Evolutionary conservation across 2,113 vertebrate species (phyloP).

Genomic region (Rhineura floridana): DNA sequence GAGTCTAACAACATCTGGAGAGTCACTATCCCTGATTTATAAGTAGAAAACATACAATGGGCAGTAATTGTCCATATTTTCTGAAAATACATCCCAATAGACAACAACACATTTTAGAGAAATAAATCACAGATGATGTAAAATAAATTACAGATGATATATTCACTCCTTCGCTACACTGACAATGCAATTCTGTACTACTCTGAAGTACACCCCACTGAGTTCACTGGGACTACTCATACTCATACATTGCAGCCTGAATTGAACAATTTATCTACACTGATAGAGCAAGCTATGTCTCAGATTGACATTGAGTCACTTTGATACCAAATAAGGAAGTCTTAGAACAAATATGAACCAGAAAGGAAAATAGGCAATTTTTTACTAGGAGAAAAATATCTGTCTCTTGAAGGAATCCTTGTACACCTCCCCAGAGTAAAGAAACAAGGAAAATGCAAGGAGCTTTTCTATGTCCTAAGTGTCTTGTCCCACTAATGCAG

Average conservation of each 20-base stretch:
- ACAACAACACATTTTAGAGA: background rate
- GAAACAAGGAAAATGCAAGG: background rate
- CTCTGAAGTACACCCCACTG: no score
- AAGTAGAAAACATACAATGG: background rate
- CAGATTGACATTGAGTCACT: background rate
- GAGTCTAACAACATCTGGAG: no score
- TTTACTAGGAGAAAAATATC: no score
- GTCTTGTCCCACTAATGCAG: background rate
- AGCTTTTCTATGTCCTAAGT: background rate
- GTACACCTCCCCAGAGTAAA: background rate
- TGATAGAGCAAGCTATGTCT: background rate
- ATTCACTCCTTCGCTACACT: background rate
- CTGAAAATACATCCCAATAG: background rate
- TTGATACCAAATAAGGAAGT: background rate
- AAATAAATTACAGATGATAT: background rate
- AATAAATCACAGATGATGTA: no score
- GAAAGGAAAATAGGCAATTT: background rate
- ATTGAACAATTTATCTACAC: background rate
- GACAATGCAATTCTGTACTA: background rate
- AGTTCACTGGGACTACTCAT: no score
- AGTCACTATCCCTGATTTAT: no score
- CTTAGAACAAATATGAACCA: background rate
- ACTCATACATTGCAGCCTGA: background rate
- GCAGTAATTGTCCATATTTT: background rate
- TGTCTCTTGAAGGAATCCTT: background rate